phyloP scores from a whole-genome alignment of 2,113 vertebrate genomes.

The Scomber japonicus region DNA sequence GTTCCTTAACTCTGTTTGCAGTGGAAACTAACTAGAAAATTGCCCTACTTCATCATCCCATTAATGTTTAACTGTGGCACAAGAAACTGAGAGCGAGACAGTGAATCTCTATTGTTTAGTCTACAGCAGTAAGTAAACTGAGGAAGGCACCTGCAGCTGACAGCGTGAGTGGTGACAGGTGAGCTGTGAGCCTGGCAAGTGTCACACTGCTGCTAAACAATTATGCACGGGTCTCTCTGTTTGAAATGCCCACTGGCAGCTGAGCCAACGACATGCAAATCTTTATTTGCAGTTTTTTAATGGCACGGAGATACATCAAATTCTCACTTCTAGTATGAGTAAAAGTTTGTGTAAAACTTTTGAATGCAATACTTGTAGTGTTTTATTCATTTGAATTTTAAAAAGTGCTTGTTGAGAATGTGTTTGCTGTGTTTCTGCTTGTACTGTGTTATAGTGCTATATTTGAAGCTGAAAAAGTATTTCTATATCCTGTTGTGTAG shows the following conservation, averaged over 20 bases:
- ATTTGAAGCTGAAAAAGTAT: not conserved
- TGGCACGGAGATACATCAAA: not conserved
- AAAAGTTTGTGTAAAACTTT: too few relatives aligned
- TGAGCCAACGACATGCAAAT: not conserved
- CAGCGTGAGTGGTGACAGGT: conserved; percentile 49
- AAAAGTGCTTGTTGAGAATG: conserved; percentile 2
- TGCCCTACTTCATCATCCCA: not conserved
- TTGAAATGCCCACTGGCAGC: conserved; percentile 14
- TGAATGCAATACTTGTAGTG: too few relatives aligned
- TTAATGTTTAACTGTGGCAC: conserved; percentile 22
- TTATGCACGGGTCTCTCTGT: conserved; percentile 5
- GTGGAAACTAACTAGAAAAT: not conserved
- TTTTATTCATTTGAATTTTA: too few relatives aligned
- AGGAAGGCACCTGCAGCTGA: conserved; percentile 63
- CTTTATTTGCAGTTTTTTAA: conserved; percentile 2
- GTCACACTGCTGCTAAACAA: conserved; percentile 56
- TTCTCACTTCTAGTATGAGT: not conserved
- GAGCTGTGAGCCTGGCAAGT: conserved; percentile 33
- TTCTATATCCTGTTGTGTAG: too few relatives aligned
- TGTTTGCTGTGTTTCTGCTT: conserved; percentile 3
- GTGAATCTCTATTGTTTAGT: conserved; percentile 51
- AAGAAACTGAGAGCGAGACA: not conserved
- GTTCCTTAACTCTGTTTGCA: not conserved
- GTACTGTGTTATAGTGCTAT: not conserved
- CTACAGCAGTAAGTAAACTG: conserved; percentile 35